These are phyloP conservation scores for Ochotona princeps DNA, from an alignment of 2,113 vertebrate genomes.

Conservation along the genomic window DNA sequence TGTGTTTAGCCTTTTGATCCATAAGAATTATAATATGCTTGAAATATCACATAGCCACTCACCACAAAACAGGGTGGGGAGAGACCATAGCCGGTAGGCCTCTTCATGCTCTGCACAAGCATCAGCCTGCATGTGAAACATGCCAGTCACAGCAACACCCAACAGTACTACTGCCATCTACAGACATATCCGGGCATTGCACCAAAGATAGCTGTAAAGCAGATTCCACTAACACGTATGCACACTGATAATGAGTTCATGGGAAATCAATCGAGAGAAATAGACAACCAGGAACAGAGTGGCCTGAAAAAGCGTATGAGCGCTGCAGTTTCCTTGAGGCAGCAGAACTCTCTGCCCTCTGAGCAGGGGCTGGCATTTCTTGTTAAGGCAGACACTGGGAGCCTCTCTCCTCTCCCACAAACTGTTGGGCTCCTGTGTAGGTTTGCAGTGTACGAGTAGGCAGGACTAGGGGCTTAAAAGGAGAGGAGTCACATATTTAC, in stretches of 20 bases:
- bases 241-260: background rate
- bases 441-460: background rate
- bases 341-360: background rate
- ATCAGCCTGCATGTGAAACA: background rate
- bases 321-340: background rate
- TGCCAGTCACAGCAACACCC: background rate
- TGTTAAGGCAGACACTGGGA: fast-evolving
- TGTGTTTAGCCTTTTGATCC: background rate
- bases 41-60: background rate
- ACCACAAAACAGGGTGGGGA: background rate
- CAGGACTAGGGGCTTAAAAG: background rate
- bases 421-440: background rate
- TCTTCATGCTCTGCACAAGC: background rate
- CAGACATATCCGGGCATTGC: background rate
- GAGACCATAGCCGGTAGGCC: background rate
- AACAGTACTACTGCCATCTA: background rate
- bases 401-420: background rate
- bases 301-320: background rate
- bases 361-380: background rate
- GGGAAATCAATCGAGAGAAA: background rate
- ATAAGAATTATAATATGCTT: background rate
- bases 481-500: background rate
- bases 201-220: background rate
- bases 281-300: background rate
- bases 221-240: background rate